Evolutionary conservation across 2,113 vertebrate genomes (phyloP), one percentile per base, ranked within the genome.

Genomic region (Antechinus flavipes): DNA sequence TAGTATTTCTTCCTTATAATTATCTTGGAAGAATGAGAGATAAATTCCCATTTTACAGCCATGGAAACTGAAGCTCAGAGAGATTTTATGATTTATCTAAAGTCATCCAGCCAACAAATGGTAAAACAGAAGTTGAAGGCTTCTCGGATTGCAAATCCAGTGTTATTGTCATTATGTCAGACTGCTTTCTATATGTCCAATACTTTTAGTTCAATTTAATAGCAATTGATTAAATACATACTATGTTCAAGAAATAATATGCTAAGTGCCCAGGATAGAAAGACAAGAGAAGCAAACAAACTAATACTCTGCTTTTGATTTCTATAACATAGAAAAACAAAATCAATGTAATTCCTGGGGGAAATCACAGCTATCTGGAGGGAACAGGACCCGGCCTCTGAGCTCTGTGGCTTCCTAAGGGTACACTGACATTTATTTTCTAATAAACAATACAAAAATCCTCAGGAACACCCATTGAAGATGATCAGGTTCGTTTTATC

Each of bases 171-270:
- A 76, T 35, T 14, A 16, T 68, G 61, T 68, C 9, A 68, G 61
- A 3, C 61, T 68, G 61, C 3, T 68, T 35, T 68, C 61, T 35
- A n/a, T n/a, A n/a, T 76, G 35, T 76, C 35, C 27, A n/a, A 35
- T n/a, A 76, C n/a, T n/a, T 35, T 68, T 16, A 68, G 61, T 68
- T 68, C 61, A 68, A 68, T 68, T 30, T 16, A 35, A 76, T n/a
- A 76, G 35, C 1, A 1, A n/a, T 76, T 1, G 0, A 11, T n/a
- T 76, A 6, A n/a, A 12, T n/a, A n/a, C 4, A 19, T n/a, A n/a
- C 35, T 76, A n/a, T n/a, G 5, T 19, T 27, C 11, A 68, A 12
- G 12, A 12, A 68, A 30, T 68, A 35, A 2, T 16, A 68, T 35
- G 12, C 68, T n/a, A 76, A 76, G 35, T n/a, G 68, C 35, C 14